Evolutionary conservation across 2,797 vertebrate species (phyloP).

Genomic region (Anguilla obscura): DNA sequence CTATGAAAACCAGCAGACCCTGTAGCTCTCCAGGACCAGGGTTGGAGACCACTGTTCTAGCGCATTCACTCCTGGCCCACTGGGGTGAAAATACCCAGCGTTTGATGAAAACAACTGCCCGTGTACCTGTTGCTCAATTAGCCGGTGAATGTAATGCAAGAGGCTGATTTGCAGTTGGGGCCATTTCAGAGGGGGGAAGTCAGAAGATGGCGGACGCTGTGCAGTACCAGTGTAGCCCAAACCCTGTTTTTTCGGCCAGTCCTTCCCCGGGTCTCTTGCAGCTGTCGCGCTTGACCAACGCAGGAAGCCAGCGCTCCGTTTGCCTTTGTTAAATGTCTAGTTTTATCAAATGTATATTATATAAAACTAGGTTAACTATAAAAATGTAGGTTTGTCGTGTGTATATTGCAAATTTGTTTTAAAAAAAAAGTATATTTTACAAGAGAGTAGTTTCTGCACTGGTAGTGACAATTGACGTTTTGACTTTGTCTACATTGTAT

Average conservation of each 20-base stretch:
- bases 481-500: neutral
- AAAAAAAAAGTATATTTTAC: constrained; percentile 20
- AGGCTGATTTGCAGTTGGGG: constrained; percentile 38
- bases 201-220: neutral
- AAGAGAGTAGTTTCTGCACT: constrained; percentile 36
- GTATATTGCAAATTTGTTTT: neutral
- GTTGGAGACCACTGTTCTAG: neutral
- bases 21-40: no score
- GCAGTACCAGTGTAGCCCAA: neutral
- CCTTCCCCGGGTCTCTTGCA: neutral
- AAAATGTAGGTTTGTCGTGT: constrained; percentile 48
- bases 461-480: constrained; percentile 40
- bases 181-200: constrained; percentile 41
- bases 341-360: constrained; percentile 73
- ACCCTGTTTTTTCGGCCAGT: neutral
- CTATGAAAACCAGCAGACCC: no score
- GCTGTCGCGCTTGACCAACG: neutral
- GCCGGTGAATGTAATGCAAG: constrained; percentile 43
- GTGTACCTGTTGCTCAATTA: neutral
- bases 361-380: constrained; percentile 78
- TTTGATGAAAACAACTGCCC: neutral
- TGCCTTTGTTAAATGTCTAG: constrained; percentile 7
- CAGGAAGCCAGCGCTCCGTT: neutral
- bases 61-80: neutral
- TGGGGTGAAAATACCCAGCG: neutral